phyloP scores from a whole-genome alignment of 2,113 vertebrate genomes.

The Meriones unguiculatus region DNA sequence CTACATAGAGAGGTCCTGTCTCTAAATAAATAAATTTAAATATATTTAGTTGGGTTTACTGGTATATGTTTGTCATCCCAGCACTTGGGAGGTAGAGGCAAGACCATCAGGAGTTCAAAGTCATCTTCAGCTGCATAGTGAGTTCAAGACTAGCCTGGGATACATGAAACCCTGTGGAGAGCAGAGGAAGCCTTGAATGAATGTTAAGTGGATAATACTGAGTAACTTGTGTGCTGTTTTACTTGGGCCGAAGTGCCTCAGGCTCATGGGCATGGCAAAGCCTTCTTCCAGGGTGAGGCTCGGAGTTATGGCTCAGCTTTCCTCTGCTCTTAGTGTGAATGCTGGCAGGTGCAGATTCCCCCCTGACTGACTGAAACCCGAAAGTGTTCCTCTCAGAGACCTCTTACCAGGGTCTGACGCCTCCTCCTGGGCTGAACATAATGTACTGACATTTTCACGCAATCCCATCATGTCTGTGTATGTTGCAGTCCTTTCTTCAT shows the following conservation, averaged over 20 bases:
- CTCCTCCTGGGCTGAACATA: not conserved
- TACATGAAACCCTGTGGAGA: not conserved
- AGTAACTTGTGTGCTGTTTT: not conserved
- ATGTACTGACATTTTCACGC: not conserved
- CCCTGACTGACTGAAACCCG: not conserved
- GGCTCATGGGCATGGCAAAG: not conserved
- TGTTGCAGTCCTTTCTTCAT: not conserved
- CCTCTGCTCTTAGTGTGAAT: not conserved
- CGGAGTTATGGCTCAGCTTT: not conserved
- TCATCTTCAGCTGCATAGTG: not conserved
- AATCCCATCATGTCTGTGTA: not conserved
- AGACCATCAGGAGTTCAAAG: not conserved
- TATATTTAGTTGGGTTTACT: not conserved
- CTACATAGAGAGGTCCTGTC: not conserved
- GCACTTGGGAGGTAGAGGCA: not conserved
- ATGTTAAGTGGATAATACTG: not conserved
- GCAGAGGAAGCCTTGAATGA: not conserved
- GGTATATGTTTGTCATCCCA: not conserved
- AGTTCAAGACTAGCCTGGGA: not conserved
- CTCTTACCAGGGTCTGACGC: not conserved
- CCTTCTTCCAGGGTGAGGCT: not conserved
- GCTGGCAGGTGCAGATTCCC: not conserved
- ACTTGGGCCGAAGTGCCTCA: not conserved
- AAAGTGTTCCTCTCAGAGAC: not conserved
- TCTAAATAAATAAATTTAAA: not conserved